Evolutionary conservation across 2,113 vertebrate genomes (phyloP).

Genomic region (Athene noctua): DNA sequence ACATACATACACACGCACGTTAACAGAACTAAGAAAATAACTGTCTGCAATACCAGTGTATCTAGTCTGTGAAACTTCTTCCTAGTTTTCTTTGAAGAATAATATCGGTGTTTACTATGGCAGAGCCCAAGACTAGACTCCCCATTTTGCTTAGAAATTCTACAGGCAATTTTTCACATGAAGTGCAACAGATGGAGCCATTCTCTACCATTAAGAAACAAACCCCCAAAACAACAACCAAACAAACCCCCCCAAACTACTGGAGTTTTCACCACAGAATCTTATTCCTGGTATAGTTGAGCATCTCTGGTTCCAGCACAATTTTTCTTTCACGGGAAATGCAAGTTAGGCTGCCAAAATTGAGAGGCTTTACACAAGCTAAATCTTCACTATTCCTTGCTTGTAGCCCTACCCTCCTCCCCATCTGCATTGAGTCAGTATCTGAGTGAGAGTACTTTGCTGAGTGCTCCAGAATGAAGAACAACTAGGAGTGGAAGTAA

Average conservation of each 20-base stretch:
- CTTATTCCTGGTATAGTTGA: neutral
- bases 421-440: neutral
- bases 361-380: neutral
- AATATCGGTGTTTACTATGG: neutral
- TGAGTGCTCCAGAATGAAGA: neutral
- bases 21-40: neutral
- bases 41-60: neutral
- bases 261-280: neutral
- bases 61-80: neutral
- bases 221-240: neutral
- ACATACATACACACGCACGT: neutral
- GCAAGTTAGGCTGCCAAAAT: neutral
- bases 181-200: neutral
- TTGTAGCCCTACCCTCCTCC: neutral
- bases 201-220: neutral
- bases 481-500: neutral
- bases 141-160: neutral
- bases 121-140: neutral
- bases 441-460: neutral
- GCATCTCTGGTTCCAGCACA: neutral
- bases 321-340: neutral
- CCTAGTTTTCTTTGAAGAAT: neutral
- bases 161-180: neutral
- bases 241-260: too few relatives aligned
- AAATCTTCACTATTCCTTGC: neutral